Base-by-base conservation (phyloP, 2,113 vertebrate genomes). In the Takifugu bimaculatus region DNA sequence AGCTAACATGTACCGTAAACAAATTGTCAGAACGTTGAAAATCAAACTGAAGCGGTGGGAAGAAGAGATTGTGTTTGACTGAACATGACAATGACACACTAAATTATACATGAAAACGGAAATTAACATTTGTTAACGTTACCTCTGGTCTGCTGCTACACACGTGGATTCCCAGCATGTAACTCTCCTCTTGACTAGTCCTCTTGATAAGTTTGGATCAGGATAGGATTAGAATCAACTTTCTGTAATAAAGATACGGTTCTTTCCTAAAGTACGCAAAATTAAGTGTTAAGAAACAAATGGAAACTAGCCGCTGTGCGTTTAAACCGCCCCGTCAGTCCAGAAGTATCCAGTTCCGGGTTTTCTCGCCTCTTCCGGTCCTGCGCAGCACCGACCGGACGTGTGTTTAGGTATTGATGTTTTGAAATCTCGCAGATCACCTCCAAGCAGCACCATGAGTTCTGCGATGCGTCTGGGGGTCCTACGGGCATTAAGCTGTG, bases 141-240 rank as follows among this genome's bases (percentile, higher is more conserved):
- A 6, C 3, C n/a, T 44, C 5, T 1, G 26, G 0, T 1, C 10
- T 1, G 0, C 42, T 9, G 4, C 6, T 25, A 25, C 90, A 25
- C 91, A 90, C 81, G 90, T 90, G 89, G 60, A 83, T 84, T 70
- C 88, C 90, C 85, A 74, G 63, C 60, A 84, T 88, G 81, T 84
- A 80, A 25, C 26, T 20, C 2, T 9, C 14, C 1, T 2, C 20
- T 25, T 2, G 0, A 2, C 13, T 57, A 59, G 63, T 57, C 72
- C 78, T 49, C 5, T 13, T 67, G 20, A 20, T 20, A 20, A 20
- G 20, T 20, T 20, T 20, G 20, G 20, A 20, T 20, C 20, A 20
- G 20, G 20, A 20, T 20, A 20, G 20, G 20, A 20, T 20, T 20
- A 20, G 20, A 20, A 20, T 43, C 42, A 43, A 12, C 5, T 12